Evolutionary conservation across 2,888 invertebrate species (phyloP), one percentile per base, ranked within the genome.

Genomic region (Lepidonotus clava): DNA sequence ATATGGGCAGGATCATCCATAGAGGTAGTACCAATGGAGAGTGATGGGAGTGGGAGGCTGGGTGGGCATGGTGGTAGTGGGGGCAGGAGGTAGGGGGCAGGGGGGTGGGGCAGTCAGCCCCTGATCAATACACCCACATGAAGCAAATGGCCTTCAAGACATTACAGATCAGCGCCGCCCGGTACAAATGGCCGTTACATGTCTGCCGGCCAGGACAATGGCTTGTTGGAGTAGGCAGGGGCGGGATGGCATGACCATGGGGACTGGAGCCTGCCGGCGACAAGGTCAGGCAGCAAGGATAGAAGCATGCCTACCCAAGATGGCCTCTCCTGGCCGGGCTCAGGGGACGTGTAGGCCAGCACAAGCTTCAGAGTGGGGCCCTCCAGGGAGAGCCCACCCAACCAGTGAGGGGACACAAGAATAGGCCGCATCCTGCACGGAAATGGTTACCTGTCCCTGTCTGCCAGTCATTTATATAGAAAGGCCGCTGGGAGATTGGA

Each of bases 131-230:
- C n/a, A n/a, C 18, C 36, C 71, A 71, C 36, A 71, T 71, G 71
- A 71, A 71, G 71, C 71, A 71, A 71, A 71, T 71, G 71, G 34
- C 38, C 71, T 71, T 71, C 71, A 71, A 71, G 71, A 71, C 71
- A 71, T 71, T 71, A 71, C 71, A 71, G 34, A 36, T 71, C 71
- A 71, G 36, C 71, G 36, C 18, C 8, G 34, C 71, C 34, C 36
- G 4, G 36, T 38, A 71, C 71, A 71, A 71, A 71, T 71, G 71
- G 71, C 71, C 71, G 71, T 71, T 71, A 71, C 71, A 71, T 71
- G 71, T 71, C 71, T 34, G 38, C 71, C 34, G 36, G 71, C 71
- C 71, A 38, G 71, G 28, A 71, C 71, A 71, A 71, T 71, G 71
- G 71, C 71, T 71, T 71, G 71, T 71, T 18, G 71, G 36, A 71